These are phyloP conservation scores for Trogon surrucura DNA, from an alignment of 2,113 vertebrate species.

Conservation along the genomic window DNA sequence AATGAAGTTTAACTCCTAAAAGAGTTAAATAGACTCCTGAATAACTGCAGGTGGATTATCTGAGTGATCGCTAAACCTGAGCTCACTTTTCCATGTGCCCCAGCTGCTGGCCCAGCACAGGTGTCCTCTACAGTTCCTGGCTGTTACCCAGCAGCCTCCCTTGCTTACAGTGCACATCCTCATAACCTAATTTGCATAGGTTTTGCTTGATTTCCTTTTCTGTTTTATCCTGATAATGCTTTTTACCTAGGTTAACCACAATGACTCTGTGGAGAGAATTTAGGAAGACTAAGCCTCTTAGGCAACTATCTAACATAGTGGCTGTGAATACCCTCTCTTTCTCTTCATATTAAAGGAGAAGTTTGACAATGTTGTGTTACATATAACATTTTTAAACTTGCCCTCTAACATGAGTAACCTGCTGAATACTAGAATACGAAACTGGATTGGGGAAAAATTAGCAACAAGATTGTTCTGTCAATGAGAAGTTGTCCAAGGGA, in stretches of 20 bases:
- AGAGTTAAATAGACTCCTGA: neutral
- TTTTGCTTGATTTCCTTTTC: neutral
- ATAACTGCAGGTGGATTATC: neutral
- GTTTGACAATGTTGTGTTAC: too few species aligned
- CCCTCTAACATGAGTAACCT: neutral
- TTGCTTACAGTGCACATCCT: neutral
- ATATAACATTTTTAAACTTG: neutral
- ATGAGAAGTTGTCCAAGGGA: neutral
- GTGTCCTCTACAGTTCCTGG: neutral
- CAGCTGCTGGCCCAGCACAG: neutral
- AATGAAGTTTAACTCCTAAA: neutral
- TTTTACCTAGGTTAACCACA: neutral
- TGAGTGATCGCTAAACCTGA: neutral
- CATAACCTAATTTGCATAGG: neutral
- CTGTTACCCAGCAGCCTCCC: neutral
- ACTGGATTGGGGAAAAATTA: neutral
- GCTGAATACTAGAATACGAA: neutral
- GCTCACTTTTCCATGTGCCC: neutral
- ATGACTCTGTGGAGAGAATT: neutral
- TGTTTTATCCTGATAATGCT: neutral
- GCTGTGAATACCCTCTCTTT: neutral
- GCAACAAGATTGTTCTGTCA: neutral
- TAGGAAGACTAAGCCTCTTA: neutral
- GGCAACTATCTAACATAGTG: neutral
- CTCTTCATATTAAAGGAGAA: neutral